Evolutionary conservation across 2,888 invertebrate species (phyloP), one percentile per base, ranked within the genome.

Genomic region (Alloscopus bannaensis): DNA sequence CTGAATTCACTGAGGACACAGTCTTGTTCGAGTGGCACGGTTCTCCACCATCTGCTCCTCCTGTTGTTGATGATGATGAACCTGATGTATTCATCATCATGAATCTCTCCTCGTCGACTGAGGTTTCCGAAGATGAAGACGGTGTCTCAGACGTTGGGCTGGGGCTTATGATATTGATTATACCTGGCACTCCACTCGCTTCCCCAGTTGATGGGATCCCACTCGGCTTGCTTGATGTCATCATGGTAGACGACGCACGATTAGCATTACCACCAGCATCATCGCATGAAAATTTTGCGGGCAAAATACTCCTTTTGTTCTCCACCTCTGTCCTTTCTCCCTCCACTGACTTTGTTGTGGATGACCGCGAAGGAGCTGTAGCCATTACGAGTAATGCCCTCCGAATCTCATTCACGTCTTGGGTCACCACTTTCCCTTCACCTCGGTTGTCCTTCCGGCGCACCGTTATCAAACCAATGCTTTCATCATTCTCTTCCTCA

Each of bases 101-200:
- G 24, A 62, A 22, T 52, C 26, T 64, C 42, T 72, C 64, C 13
- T 65, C 73, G n/a, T 45, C 57, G n/a, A 45, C 55, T 26, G 65
- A 73, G 1, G 66, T 29, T 59, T 66, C 73, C 8, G 73, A 72
- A 20, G 64, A 64, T 3, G 72, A 73, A 16, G 73, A 73, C 47
- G 66, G 59, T 36, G 73, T 66, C 66, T 75, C 73, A 59, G 65
- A 65, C 22, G 73, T 73, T 16, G 73, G 73, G 20, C 73, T 75
- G 20, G 73, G 73, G 73, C 73, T 75, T 65, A 75, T 75, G 47
- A 75, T 75, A 75, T 75, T 75, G 65, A 75, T 75, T 66, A 66
- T 66, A 66, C 72, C 72, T 50, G 72, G 60, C 3, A 29, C 62
- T 62, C 40, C 71, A 60, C 69, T 50, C n/a, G 22, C 18, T 57